A percentile compares a stretch with the other conserved stretches of the same genome.
Evolutionary conservation across 2,888 invertebrate genomes (phyloP).

Genomic region (Allolobophora icterica): DNA sequence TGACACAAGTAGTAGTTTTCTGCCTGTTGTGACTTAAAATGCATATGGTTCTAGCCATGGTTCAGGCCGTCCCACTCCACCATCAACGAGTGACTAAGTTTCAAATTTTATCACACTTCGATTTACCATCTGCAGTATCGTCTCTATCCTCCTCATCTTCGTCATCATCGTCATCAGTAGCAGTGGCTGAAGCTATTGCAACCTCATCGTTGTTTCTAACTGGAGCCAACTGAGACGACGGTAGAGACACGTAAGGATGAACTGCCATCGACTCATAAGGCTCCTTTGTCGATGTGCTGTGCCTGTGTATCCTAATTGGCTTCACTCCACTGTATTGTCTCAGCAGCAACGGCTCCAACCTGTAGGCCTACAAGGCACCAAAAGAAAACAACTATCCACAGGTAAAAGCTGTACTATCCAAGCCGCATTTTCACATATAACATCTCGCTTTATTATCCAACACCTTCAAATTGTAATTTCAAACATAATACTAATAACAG

Average conservation of each 20-base stretch:
- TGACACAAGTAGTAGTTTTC: too few relatives aligned
- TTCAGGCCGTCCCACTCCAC: not conserved
- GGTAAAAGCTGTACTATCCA: not conserved
- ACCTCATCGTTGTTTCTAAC: not conserved
- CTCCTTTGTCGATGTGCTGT: constrained; percentile 65
- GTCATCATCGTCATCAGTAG: constrained; percentile 18
- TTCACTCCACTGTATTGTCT: constrained; percentile 71
- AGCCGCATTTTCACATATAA: not conserved
- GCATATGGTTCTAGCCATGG: not conserved
- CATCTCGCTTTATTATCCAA: too few relatives aligned
- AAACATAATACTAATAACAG: not conserved
- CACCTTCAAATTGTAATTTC: not conserved
- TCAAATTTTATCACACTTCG: not conserved
- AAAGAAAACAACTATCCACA: not conserved
- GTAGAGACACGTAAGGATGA: constrained; percentile 4
- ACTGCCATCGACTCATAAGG: constrained; percentile 65
- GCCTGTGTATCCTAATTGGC: constrained; percentile 70
- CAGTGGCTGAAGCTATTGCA: not conserved
- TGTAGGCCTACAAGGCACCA: constrained; percentile 60
- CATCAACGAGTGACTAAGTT: too few relatives aligned
- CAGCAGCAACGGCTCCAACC: constrained; percentile 73
- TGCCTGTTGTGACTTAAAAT: not conserved
- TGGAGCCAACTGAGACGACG: not conserved
- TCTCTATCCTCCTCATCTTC: constrained; percentile 23
- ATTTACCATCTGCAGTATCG: not conserved